These are phyloP conservation scores for Cariama cristata DNA, from an alignment of 2,113 vertebrate species.

Conservation along the genomic window DNA sequence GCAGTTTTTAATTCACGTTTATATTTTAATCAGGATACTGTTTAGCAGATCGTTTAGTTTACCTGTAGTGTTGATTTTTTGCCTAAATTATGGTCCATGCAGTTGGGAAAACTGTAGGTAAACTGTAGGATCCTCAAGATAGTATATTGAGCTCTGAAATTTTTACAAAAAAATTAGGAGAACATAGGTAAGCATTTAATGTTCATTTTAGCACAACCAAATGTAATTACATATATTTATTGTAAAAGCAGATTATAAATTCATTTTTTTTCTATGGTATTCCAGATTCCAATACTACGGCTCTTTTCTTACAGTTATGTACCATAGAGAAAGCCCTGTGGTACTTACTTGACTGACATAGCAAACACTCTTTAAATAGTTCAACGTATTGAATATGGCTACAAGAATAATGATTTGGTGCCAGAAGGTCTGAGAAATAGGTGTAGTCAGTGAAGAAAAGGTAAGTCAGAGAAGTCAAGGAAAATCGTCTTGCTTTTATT, in stretches of 20 bases:
- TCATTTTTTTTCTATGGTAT: not conserved
- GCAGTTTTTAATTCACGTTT: not conserved
- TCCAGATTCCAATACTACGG: not conserved
- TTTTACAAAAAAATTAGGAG: not conserved
- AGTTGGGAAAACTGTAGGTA: not conserved
- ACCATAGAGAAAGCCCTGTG: not conserved
- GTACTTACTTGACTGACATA: not conserved
- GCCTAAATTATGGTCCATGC: not conserved
- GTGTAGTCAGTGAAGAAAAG: constrained; percentile 27
- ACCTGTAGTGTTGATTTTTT: not conserved
- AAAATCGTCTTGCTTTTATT: constrained; percentile 58
- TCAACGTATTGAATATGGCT: not conserved
- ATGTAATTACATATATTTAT: not conserved
- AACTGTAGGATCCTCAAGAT: not conserved
- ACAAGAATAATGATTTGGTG: constrained; percentile 42
- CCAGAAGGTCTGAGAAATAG: constrained; percentile 46
- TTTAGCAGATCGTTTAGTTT: not conserved
- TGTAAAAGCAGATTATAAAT: not conserved
- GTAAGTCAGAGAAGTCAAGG: constrained; percentile 52
- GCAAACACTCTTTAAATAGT: not conserved
- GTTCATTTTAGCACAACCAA: not conserved
- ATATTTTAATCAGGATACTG: not conserved
- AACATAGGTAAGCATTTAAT: not conserved
- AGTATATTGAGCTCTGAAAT: not conserved
- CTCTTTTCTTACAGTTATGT: not conserved